Percentiles rank a stretch among this genome's conserved stretches.
Evolutionary conservation across 2,113 vertebrate genomes (phyloP).

Genomic region (Siphamia tubifer): DNA sequence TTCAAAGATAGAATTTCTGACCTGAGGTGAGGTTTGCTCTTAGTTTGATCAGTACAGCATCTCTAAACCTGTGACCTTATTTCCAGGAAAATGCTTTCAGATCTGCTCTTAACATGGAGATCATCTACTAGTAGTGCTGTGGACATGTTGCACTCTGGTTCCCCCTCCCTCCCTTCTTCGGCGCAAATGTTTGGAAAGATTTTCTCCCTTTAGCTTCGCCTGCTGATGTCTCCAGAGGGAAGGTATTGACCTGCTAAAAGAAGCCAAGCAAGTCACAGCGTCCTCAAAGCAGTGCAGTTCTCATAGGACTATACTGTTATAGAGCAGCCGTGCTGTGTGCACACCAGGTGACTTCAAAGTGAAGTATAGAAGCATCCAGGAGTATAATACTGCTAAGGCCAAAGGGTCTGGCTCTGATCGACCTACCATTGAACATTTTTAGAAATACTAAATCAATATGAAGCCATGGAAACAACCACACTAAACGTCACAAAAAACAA

Average conservation of each 20-base stretch:
- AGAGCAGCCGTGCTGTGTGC: background rate
- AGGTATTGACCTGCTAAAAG: background rate
- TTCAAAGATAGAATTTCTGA: background rate
- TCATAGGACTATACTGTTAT: background rate
- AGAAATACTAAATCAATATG: too few species aligned
- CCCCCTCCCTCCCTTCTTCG: background rate
- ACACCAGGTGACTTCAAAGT: too few species aligned
- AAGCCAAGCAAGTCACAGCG: background rate
- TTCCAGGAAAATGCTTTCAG: background rate
- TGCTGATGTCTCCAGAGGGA: background rate
- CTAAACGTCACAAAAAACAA: too few species aligned
- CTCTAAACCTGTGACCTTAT: background rate
- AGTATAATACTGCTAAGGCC: too few species aligned
- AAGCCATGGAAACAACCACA: too few species aligned
- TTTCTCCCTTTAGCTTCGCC: background rate
- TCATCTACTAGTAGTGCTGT: background rate
- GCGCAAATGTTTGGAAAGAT: background rate
- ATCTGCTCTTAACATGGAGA: background rate
- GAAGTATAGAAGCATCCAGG: too few species aligned
- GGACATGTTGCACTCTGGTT: background rate
- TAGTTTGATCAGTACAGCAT: background rate
- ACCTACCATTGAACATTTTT: too few species aligned
- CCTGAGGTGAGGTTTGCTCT: background rate
- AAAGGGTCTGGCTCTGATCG: too few species aligned
- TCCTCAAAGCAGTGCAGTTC: background rate